A percentile compares a stretch with the other conserved stretches of the same genome.
Conservation (phyloP, 2,113 vertebrate species). For the Egretta garzetta region DNA sequence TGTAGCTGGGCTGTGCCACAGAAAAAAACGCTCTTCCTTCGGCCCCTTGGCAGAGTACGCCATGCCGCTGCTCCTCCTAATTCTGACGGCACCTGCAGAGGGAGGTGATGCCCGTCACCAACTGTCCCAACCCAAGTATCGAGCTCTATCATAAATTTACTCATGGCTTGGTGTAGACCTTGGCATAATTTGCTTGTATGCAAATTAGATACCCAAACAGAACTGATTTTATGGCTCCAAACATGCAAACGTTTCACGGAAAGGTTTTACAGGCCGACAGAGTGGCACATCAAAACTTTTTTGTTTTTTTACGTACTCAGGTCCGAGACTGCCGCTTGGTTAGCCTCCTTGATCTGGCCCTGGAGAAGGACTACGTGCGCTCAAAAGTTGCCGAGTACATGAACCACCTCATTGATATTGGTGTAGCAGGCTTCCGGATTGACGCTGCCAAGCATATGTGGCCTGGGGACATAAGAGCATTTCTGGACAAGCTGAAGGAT, state of each 20-base stretch:
- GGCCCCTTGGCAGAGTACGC: background rate
- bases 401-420: conserved; percentile 86
- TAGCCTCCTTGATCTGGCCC: conserved; percentile 59
- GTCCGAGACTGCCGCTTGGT: background rate
- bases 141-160: background rate
- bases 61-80: background rate
- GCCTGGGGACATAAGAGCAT: conserved; percentile 83
- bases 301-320: background rate
- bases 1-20: too few relatives aligned
- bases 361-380: conserved; percentile 85
- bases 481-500: conserved; percentile 76
- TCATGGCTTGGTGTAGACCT: background rate
- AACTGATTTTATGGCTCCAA: background rate
- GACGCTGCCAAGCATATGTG: conserved; percentile 93
- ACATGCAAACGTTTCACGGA: background rate
- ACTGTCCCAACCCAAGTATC: background rate
- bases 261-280: background rate
- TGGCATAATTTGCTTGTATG: background rate
- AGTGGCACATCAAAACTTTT: background rate
- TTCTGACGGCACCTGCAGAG: background rate
- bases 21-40: background rate
- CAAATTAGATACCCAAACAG: background rate
- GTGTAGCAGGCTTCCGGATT: conserved; percentile 89
- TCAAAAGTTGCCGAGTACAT: conserved; percentile 73
- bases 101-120: background rate